Evolutionary conservation across 2,888 invertebrate species (phyloP).

Genomic region (Deilephila porcellus): DNA sequence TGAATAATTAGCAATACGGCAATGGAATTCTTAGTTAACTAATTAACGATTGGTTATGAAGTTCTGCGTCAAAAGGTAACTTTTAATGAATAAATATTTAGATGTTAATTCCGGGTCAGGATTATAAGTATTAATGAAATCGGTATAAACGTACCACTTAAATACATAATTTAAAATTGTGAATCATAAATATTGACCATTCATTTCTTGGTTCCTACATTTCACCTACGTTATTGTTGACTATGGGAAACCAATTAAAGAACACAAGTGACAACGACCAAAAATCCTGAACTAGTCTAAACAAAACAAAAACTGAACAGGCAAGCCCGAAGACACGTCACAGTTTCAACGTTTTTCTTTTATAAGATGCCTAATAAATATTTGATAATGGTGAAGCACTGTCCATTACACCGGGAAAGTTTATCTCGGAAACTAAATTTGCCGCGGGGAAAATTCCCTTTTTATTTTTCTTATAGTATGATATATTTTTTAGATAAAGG

Average conservation of each 20-base stretch:
- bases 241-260: no score
- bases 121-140: no score
- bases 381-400: slow-evolving; percentile 66
- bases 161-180: no score
- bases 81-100: no score
- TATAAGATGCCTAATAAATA: slow-evolving; percentile 60
- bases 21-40: neutral
- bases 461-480: slow-evolving; percentile 56
- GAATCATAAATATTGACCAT: no score
- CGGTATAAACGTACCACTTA: no score
- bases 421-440: slow-evolving; percentile 62
- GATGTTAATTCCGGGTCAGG: no score
- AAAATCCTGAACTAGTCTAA: neutral
- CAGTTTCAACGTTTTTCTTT: slow-evolving; percentile 24
- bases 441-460: slow-evolving; percentile 35
- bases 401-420: slow-evolving; percentile 60
- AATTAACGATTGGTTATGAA: no score
- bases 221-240: no score
- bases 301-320: neutral
- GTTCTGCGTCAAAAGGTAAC: no score
- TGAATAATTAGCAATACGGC: neutral
- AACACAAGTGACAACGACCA: neutral
- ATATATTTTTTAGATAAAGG: slow-evolving; percentile 61
- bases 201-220: no score
- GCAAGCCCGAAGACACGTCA: slow-evolving; percentile 3